phyloP scores from a whole-genome alignment of 2,113 vertebrate species.

The Hippoglossus stenolepis region DNA sequence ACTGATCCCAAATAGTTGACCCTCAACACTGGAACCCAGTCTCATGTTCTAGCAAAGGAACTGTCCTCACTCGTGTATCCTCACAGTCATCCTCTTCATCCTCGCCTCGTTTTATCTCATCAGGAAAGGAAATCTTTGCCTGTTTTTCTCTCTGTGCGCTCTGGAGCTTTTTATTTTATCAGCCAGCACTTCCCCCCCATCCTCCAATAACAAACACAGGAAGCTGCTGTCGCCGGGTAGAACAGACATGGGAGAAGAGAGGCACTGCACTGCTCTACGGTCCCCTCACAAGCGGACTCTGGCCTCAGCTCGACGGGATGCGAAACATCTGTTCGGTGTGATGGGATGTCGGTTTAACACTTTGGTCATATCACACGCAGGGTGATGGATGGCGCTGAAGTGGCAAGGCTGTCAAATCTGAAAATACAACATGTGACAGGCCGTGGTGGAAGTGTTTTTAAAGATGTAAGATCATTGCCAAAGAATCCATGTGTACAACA shows the following conservation, averaged over 20 bases:
- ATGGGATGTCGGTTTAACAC: conserved; percentile 26
- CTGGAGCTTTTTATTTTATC: conserved; percentile 62
- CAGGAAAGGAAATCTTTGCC: conserved; percentile 22
- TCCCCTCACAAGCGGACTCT: conserved; percentile 7
- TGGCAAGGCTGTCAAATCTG: conserved; percentile 17
- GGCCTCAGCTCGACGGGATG: conserved; percentile 17
- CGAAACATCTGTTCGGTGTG: too few species aligned
- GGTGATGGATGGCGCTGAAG: conserved; percentile 35
- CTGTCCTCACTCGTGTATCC: background rate
- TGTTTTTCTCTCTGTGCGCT: conserved; percentile 35
- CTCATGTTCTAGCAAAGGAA: background rate
- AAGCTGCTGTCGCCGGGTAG: conserved; percentile 70
- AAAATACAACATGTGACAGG: conserved; percentile 8
- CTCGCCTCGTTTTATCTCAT: background rate
- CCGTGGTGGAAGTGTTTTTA: background rate
- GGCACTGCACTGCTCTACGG: conserved; percentile 4
- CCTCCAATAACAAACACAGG: conserved; percentile 83
- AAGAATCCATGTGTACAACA: conserved; percentile 29
- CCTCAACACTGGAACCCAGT: conserved; percentile 30
- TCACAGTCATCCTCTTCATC: background rate
- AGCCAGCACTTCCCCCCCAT: conserved; percentile 28
- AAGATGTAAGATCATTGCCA: conserved; percentile 32
- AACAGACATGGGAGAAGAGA: conserved; percentile 54
- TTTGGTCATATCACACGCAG: conserved; percentile 24
- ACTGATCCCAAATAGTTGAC: conserved; percentile 40